These are phyloP conservation scores for Carettochelys insculpta DNA, from an alignment of 2,113 vertebrate species.

Conservation along the genomic window DNA sequence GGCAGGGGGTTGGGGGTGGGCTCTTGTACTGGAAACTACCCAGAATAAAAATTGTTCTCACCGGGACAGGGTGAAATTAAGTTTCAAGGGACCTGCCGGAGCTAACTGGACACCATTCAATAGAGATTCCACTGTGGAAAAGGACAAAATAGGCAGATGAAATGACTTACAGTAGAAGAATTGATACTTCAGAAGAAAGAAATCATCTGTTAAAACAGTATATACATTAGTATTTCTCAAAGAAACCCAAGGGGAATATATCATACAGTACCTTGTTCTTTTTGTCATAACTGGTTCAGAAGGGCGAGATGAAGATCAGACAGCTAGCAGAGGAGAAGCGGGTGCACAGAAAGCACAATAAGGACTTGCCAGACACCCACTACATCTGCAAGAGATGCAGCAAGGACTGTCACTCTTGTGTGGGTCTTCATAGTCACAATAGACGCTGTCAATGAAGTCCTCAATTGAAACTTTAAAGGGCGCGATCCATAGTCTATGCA, in stretches of 20 bases:
- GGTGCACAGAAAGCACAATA: no score
- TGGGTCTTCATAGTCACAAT: no score
- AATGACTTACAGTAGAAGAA: neutral
- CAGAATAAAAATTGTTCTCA: neutral
- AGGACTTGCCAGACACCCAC: no score
- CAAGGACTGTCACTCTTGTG: no score
- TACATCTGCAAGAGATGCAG: no score
- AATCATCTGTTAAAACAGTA: neutral
- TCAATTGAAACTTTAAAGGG: no score
- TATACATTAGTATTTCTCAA: neutral
- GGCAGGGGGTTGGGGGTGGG: fast-evolving
- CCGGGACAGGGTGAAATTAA: neutral
- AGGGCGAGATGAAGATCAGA: no score
- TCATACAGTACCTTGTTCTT: neutral
- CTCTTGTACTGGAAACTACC: neutral
- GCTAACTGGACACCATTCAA: neutral
- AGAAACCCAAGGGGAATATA: fast-evolving
- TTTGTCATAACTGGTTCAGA: neutral
- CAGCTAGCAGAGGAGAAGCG: no score
- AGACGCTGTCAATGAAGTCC: no score
- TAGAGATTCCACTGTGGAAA: neutral
- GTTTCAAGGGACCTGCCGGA: neutral
- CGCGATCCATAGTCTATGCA: no score
- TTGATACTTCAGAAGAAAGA: neutral
- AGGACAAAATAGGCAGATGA: neutral